A percentile compares a stretch with the other conserved stretches of the same genome.
phyloP scores from a whole-genome alignment of 2,113 vertebrate species.

The Merops nubicus region DNA sequence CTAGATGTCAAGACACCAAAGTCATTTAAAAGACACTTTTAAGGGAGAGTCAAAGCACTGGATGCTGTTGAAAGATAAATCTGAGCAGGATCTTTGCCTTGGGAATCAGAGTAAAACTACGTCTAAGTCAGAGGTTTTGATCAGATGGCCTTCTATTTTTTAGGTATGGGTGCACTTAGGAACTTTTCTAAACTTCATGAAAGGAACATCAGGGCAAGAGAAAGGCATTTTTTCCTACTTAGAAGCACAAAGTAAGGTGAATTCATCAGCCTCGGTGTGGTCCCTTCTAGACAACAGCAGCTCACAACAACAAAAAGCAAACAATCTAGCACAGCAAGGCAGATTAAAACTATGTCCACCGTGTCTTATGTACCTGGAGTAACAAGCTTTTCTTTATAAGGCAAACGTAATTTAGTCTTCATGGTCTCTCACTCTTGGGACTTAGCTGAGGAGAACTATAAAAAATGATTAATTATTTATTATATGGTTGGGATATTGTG shows the following conservation, averaged over 20 bases:
- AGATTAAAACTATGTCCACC: neutral
- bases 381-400: conserved; percentile 20
- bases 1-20: neutral
- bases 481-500: neutral
- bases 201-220: neutral
- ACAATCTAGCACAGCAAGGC: neutral
- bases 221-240: neutral
- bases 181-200: neutral
- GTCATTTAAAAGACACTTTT: neutral
- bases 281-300: neutral
- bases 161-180: neutral
- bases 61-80: neutral
- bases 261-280: neutral
- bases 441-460: conserved; percentile 7
- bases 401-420: conserved; percentile 29
- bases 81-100: neutral
- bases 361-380: conserved; percentile 7
- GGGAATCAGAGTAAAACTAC: neutral
- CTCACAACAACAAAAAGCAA: conserved; percentile 17
- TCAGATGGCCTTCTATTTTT: neutral
- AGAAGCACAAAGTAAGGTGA: neutral
- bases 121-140: neutral
- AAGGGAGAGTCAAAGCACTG: neutral
- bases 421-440: neutral
- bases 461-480: neutral